These are phyloP conservation scores for Rhadinocentrus ornatus DNA, from an alignment of 2,797 vertebrate species.

Conservation along the genomic window DNA sequence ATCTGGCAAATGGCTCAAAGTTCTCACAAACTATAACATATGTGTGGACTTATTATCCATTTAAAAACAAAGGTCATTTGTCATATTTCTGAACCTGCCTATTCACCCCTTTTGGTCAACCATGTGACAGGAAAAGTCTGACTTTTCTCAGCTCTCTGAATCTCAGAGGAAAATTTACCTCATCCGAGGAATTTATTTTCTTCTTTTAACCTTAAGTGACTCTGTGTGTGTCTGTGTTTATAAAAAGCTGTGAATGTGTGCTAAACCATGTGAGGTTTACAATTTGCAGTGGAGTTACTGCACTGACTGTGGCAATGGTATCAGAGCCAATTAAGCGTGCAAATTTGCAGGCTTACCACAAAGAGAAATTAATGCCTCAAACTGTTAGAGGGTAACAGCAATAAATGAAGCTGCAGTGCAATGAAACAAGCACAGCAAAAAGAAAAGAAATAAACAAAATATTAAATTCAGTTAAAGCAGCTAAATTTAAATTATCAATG, in stretches of 20 bases:
- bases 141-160: slow-evolving; percentile 20
- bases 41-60: background rate
- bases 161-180: slow-evolving; percentile 34
- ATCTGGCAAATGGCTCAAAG: slow-evolving; percentile 16
- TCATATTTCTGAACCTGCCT: slow-evolving; percentile 21
- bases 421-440: background rate
- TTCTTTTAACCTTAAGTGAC: slow-evolving; percentile 43
- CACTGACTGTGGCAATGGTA: slow-evolving; percentile 56
- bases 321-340: slow-evolving; percentile 58
- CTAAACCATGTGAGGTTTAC: slow-evolving; percentile 59
- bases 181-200: slow-evolving; percentile 14
- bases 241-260: slow-evolving; percentile 37
- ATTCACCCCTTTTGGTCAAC: slow-evolving; percentile 17
- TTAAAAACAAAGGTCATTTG: slow-evolving; percentile 7
- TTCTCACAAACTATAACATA: slow-evolving; percentile 13
- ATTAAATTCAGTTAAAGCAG: slow-evolving; percentile 7
- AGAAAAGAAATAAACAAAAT: slow-evolving; percentile 8
- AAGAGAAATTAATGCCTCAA: slow-evolving; percentile 57
- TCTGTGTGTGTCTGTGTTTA: slow-evolving; percentile 34
- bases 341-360: slow-evolving; percentile 63
- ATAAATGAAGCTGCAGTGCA: slow-evolving; percentile 38
- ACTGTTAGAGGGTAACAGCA: slow-evolving; percentile 46
- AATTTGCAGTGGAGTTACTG: slow-evolving; percentile 35
- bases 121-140: slow-evolving; percentile 4
- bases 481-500: background rate